Evolutionary conservation across 2,113 vertebrate species (phyloP).

Genomic region (Perccottus glenii): DNA sequence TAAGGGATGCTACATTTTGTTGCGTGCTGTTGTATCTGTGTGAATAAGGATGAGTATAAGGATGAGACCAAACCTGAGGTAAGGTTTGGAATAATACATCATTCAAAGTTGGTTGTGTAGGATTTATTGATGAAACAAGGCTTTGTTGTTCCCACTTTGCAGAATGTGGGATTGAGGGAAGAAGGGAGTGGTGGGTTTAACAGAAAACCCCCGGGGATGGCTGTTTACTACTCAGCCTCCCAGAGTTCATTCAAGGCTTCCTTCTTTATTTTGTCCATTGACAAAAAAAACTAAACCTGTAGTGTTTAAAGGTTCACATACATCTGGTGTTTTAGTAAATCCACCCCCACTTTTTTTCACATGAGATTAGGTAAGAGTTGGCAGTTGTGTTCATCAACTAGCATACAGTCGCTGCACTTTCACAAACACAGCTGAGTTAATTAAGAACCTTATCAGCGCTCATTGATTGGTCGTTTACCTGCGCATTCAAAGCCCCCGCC

Average conservation of each 20-base stretch:
- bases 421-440: not conserved
- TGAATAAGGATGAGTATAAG: no score
- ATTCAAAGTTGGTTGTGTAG: constrained; percentile 30
- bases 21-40: not conserved
- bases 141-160: constrained; percentile 50
- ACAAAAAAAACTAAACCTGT: constrained; percentile 18
- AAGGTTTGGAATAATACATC: constrained; percentile 27
- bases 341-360: no score
- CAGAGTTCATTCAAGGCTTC: constrained; percentile 41
- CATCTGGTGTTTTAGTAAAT: no score
- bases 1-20: no score
- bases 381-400: not conserved
- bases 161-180: constrained; percentile 50
- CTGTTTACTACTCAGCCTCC: not conserved
- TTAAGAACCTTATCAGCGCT: not conserved
- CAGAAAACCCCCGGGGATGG: constrained; percentile 41
- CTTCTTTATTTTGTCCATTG: constrained; percentile 24
- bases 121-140: constrained; percentile 51
- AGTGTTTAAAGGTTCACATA: not conserved
- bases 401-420: not conserved
- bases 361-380: not conserved
- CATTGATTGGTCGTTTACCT: not conserved
- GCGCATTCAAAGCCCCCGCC: not conserved
- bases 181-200: constrained; percentile 55
- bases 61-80: constrained; percentile 5